phyloP scores from a whole-genome alignment of 2,113 vertebrate genomes.

The Tinamus guttatus region DNA sequence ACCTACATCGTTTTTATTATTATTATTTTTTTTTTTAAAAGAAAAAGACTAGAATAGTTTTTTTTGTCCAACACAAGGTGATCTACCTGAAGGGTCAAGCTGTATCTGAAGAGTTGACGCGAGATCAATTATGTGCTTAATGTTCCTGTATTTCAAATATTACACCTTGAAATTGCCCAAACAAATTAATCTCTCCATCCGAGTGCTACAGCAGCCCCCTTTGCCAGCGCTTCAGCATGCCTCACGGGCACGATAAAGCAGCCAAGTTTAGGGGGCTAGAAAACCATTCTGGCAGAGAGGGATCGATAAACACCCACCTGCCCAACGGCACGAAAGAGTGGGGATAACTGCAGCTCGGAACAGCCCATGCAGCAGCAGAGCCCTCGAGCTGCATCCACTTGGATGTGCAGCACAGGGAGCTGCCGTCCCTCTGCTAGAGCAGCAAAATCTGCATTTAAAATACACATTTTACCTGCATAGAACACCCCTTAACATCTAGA shows the following conservation, averaged over 20 bases:
- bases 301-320: neutral
- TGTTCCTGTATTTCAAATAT: neutral
- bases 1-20: no score
- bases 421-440: neutral
- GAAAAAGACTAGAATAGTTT: neutral
- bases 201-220: neutral
- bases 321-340: neutral
- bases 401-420: no score
- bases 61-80: neutral
- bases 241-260: neutral
- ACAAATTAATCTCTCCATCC: neutral
- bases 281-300: neutral
- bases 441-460: neutral
- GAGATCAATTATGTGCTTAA: neutral
- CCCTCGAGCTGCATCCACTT: no score
- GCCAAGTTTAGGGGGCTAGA: neutral
- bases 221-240: neutral
- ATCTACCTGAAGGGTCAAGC: neutral
- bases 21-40: no score
- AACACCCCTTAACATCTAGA: neutral
- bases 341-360: neutral
- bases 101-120: neutral
- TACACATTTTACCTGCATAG: fast-evolving
- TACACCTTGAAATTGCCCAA: neutral
- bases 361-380: no score